Conservation (phyloP, 2,888 invertebrate species). For the Drosophila acutilabella region DNA sequence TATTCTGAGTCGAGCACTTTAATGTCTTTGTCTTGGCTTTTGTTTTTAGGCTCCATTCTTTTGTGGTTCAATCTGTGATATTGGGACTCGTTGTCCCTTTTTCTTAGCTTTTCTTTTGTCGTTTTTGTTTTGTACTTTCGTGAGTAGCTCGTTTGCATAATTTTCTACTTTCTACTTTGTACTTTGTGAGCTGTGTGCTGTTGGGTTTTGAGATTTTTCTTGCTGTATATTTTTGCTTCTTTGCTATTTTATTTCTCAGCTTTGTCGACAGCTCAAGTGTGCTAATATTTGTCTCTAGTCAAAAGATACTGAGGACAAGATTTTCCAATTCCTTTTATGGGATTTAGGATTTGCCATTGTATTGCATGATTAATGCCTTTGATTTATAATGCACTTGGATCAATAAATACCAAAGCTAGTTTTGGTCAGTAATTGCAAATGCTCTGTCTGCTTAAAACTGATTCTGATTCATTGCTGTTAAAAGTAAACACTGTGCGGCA, state of each 20-base stretch:
- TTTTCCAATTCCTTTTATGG: slow-evolving; percentile 37
- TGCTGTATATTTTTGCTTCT: not conserved
- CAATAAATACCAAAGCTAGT: slow-evolving; percentile 40
- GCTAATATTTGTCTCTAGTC: slow-evolving; percentile 59
- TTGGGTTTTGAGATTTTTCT: slow-evolving; percentile 29
- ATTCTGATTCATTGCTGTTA: slow-evolving; percentile 42
- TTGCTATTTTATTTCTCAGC: slow-evolving; percentile 33
- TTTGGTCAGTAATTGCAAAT: slow-evolving; percentile 27
- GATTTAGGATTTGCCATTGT: slow-evolving; percentile 42
- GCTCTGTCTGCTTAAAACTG: slow-evolving; percentile 27
- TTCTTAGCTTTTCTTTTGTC: not conserved
- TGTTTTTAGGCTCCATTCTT: slow-evolving; percentile 52
- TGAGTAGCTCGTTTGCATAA: slow-evolving; percentile 68
- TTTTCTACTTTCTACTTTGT: slow-evolving; percentile 53
- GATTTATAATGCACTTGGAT: slow-evolving; percentile 53
- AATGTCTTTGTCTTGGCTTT: slow-evolving; percentile 58
- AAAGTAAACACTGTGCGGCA: slow-evolving; percentile 35
- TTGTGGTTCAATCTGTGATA: slow-evolving; percentile 43
- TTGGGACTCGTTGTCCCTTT: slow-evolving; percentile 42
- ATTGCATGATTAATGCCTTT: slow-evolving; percentile 63
- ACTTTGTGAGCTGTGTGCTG: slow-evolving; percentile 15
- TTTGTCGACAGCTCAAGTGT: slow-evolving; percentile 55
- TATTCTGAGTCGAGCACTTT: slow-evolving; percentile 55
- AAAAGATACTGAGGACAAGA: slow-evolving; percentile 27
- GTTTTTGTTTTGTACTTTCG: not conserved